phyloP scores from a whole-genome alignment of 2,888 invertebrate genomes.

The Tuta absoluta region DNA sequence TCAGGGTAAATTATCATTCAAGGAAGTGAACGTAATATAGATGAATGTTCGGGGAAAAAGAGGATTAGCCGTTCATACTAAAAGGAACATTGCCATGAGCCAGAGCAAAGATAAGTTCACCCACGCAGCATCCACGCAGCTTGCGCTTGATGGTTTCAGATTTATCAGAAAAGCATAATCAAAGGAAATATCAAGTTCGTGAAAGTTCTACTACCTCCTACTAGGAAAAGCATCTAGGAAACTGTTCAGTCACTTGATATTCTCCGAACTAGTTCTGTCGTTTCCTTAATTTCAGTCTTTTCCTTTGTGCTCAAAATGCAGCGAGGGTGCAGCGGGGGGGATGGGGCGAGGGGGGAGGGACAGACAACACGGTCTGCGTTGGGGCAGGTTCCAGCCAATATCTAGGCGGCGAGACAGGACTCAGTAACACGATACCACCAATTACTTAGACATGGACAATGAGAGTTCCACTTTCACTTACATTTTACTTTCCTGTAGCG shows the following conservation, averaged over 20 bases:
- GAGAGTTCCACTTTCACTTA: conserved; percentile 20
- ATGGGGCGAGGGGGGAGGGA: conserved; percentile 29
- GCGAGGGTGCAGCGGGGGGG: not conserved
- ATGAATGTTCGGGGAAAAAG: too few relatives aligned
- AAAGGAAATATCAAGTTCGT: too few relatives aligned
- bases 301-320: conserved; percentile 13
- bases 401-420: conserved; percentile 56
- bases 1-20: too few relatives aligned
- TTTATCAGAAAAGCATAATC: too few relatives aligned
- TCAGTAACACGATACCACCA: conserved; percentile 44
- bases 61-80: too few relatives aligned
- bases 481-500: conserved; percentile 4
- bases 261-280: conserved; percentile 5
- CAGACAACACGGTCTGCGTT: conserved; percentile 60
- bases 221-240: not conserved
- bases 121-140: too few relatives aligned
- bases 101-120: too few relatives aligned
- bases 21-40: too few relatives aligned
- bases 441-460: conserved; percentile 40
- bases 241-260: not conserved
- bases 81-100: too few relatives aligned
- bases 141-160: too few relatives aligned
- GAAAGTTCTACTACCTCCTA: not conserved
- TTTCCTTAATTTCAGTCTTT: conserved; percentile 19
- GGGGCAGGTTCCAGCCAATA: conserved; percentile 70